Conservation (phyloP, 2,888 invertebrate species). For the Strigamia crassipes region DNA sequence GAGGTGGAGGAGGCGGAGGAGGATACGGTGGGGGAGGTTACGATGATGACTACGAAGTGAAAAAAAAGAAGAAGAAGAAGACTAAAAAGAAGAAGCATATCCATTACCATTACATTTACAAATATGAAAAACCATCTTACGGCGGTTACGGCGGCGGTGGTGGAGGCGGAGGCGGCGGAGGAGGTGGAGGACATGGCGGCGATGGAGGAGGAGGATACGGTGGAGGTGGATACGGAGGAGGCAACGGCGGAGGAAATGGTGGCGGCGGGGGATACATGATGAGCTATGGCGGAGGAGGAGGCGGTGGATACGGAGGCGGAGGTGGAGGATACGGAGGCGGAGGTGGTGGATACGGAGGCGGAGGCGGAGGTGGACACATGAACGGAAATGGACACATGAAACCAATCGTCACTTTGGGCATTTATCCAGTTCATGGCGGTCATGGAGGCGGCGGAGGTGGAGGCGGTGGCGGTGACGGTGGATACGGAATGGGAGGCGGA, state of each 20-base stretch:
- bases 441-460: background rate
- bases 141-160: background rate
- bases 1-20: background rate
- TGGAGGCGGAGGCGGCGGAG: background rate
- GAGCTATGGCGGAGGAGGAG: background rate
- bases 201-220: conserved; percentile 13
- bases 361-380: conserved; percentile 27
- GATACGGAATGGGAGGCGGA: background rate
- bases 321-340: conserved; percentile 14
- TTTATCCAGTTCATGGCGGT: conserved; percentile 6
- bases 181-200: background rate
- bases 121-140: background rate
- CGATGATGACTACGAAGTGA: background rate
- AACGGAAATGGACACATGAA: background rate
- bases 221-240: conserved; percentile 3
- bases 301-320: conserved; percentile 3
- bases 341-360: conserved; percentile 38
- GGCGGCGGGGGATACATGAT: background rate
- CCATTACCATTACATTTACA: conserved; percentile 16
- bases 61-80: conserved; percentile 19
- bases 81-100: conserved; percentile 15
- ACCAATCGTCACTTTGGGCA: conserved; percentile 25
- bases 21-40: background rate
- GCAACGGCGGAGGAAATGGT: background rate
- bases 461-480: background rate